These are phyloP conservation scores for Luperina testacea DNA, from an alignment of 2,888 invertebrate species.

Conservation along the genomic window DNA sequence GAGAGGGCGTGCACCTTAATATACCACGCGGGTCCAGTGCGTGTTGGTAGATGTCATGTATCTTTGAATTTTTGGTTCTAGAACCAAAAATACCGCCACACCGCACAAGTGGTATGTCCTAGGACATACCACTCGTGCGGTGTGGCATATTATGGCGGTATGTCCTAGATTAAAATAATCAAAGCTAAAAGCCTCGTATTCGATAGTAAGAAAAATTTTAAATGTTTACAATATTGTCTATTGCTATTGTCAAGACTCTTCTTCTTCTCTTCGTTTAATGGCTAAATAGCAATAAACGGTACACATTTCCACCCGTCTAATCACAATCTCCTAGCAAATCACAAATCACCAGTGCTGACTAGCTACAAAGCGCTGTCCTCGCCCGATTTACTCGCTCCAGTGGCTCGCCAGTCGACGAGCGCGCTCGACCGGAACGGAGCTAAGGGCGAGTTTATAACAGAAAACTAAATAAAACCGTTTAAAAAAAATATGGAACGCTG, in stretches of 20 bases:
- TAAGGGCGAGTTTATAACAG: conserved; percentile 27
- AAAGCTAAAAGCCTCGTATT: background rate
- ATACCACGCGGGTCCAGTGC: no score
- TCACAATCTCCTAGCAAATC: conserved; percentile 19
- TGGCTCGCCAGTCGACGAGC: conserved; percentile 31
- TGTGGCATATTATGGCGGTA: no score
- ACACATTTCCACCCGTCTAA: conserved; percentile 15
- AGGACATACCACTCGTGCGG: no score
- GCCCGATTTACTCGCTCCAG: conserved; percentile 52
- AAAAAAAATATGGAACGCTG: conserved; percentile 35
- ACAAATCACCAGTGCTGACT: conserved; percentile 46
- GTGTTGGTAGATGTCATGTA: no score
- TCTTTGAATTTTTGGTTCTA: no score
- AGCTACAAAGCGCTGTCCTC: conserved; percentile 47
- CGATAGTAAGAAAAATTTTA: background rate
- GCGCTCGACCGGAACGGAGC: conserved; percentile 43
- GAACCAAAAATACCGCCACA: no score
- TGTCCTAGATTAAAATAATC: no score
- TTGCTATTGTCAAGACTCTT: background rate
- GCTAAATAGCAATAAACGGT: background rate
- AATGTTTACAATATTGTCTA: background rate
- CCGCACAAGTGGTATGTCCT: no score
- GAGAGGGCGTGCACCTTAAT: no score
- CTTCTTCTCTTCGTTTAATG: no score
- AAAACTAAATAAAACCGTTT: no score